These are phyloP conservation scores for Drosophila bifasciata DNA, from an alignment of 1,140 invertebrate species.

Conservation along the genomic window DNA sequence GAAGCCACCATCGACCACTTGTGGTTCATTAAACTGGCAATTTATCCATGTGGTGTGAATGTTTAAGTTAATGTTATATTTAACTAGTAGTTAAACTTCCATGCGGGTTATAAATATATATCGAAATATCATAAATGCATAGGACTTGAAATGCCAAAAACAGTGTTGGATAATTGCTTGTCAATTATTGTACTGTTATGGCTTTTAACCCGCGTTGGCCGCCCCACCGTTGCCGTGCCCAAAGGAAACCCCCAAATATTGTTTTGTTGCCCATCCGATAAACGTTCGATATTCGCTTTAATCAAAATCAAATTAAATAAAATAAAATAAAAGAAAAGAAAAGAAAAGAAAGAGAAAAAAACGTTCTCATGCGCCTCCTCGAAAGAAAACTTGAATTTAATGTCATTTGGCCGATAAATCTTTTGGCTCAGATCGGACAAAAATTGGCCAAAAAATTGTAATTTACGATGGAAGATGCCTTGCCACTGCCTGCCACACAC, in stretches of 20 bases:
- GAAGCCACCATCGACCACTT: no score
- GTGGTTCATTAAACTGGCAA: no score
- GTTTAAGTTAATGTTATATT: no score
- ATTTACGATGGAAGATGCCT: conserved; percentile 22
- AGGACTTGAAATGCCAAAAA: no score
- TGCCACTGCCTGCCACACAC: conserved; percentile 6
- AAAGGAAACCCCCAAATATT: neutral
- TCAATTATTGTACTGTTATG: conserved; percentile 14
- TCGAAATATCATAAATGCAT: no score
- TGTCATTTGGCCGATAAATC: conserved; percentile 52
- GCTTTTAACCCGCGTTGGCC: neutral
- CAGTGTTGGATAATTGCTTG: conserved; percentile 12
- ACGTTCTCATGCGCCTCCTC: conserved; percentile 12
- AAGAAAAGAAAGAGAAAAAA: conserved; percentile 7
- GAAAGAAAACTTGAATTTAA: conserved; percentile 33
- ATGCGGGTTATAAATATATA: no score
- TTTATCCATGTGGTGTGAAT: no score
- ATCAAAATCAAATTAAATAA: conserved; percentile 24
- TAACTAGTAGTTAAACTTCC: no score
- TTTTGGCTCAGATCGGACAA: conserved; percentile 28
- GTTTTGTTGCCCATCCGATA: conserved; percentile 9
- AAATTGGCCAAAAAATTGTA: conserved; percentile 43
- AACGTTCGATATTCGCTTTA: neutral
- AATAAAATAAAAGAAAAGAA: conserved; percentile 5
- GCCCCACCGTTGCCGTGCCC: no score